Evolutionary conservation across 1,140 invertebrate genomes (phyloP).

Genomic region (Pararge aegeria): DNA sequence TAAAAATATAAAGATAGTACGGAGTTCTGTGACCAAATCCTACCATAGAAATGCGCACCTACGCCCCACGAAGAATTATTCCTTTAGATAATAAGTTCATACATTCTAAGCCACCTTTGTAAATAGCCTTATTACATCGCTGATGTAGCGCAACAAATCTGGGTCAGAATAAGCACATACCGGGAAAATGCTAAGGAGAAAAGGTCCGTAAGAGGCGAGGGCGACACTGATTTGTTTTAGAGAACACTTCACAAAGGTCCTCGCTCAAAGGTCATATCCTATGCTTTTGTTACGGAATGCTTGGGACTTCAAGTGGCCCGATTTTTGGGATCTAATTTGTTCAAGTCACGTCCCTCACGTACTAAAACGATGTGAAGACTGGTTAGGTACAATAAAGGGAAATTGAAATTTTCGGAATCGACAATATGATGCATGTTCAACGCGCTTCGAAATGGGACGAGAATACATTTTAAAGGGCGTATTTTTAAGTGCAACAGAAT

Average conservation of each 20-base stretch:
- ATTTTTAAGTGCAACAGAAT: too few species aligned
- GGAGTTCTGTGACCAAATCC: too few species aligned
- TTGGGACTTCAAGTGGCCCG: slow-evolving; percentile 21
- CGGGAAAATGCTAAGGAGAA: neutral
- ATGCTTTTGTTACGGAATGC: slow-evolving; percentile 16
- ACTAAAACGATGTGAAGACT: slow-evolving; percentile 8
- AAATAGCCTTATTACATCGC: neutral
- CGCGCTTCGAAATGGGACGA: neutral
- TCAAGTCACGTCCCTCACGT: slow-evolving; percentile 26
- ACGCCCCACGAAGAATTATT: too few species aligned
- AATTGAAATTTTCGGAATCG: slow-evolving; percentile 17
- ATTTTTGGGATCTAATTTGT: slow-evolving; percentile 25
- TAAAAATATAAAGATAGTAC: too few species aligned
- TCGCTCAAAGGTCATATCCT: slow-evolving; percentile 37
- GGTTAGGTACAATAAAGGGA: slow-evolving; percentile 6
- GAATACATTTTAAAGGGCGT: neutral
- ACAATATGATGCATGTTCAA: slow-evolving; percentile 8
- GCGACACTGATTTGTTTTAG: slow-evolving; percentile 38
- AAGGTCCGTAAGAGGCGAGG: neutral
- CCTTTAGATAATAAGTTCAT: too few species aligned
- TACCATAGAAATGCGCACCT: too few species aligned
- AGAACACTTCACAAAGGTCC: slow-evolving; percentile 21
- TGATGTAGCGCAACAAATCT: neutral
- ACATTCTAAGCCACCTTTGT: neutral
- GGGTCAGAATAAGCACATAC: neutral